Conservation (phyloP, 2,113 vertebrate species). For the Thamnophis sirtalis region DNA sequence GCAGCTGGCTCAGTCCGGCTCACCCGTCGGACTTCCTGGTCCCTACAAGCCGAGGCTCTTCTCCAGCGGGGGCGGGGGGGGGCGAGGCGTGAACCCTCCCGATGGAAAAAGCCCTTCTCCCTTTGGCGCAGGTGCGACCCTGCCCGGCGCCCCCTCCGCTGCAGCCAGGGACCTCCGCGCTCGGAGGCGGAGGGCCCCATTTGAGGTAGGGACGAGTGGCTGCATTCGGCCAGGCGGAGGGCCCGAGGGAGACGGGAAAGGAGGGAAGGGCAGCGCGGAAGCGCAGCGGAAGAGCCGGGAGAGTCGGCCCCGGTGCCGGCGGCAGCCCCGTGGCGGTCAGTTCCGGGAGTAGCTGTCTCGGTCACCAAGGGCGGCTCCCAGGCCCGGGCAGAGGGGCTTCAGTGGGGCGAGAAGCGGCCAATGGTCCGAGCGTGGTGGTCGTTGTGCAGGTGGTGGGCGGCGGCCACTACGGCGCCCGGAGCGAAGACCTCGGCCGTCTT, state of each 20-base stretch:
- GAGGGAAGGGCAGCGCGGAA: neutral
- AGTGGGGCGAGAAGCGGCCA: constrained; percentile 91
- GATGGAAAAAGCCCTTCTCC: too few species aligned
- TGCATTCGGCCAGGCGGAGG: neutral
- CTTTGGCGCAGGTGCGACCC: too few species aligned
- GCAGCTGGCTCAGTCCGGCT: neutral
- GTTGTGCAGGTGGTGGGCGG: constrained; percentile 66
- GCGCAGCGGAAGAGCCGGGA: neutral
- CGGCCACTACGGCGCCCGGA: constrained; percentile 58
- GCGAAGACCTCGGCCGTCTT: constrained; percentile 87
- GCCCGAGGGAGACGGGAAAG: neutral
- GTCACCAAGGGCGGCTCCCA: neutral
- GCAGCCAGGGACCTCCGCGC: neutral
- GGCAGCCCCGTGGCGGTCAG: neutral
- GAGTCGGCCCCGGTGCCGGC: neutral
- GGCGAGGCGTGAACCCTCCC: neutral
- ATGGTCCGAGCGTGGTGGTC: constrained; percentile 80
- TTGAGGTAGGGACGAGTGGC: neutral
- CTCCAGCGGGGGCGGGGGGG: neutral
- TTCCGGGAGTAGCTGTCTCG: neutral
- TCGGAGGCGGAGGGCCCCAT: too few species aligned
- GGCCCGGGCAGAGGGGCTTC: constrained; percentile 35
- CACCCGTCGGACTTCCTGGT: neutral
- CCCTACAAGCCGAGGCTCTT: neutral
- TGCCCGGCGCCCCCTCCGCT: neutral